Percentiles rank a stretch among this genome's conserved stretches.
Evolutionary conservation across 2,113 vertebrate genomes (phyloP).

Genomic region (Ifrita kowaldi): DNA sequence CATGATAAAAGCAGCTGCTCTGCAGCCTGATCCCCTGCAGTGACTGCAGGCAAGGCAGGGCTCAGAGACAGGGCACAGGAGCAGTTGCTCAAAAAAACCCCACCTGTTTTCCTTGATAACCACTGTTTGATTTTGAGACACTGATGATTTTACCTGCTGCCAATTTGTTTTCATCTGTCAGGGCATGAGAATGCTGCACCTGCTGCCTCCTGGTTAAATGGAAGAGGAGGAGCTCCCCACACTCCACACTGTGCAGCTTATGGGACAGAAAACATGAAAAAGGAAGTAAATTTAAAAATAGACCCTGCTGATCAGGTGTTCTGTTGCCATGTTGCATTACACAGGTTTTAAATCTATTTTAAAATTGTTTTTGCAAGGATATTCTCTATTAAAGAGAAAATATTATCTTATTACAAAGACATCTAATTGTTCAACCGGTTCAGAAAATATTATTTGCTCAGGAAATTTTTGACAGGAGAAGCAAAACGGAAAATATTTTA

Average conservation of each 20-base stretch:
- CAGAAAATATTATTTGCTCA: not conserved
- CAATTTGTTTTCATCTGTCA: slow-evolving; percentile 16
- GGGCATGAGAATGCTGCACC: slow-evolving; percentile 4
- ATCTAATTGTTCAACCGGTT: not conserved
- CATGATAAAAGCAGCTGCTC: not conserved
- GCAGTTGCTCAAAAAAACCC: not conserved
- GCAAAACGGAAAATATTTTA: not conserved
- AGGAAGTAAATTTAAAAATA: slow-evolving; percentile 3
- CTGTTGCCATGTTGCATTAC: not conserved
- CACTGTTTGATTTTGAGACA: slow-evolving; percentile 8
- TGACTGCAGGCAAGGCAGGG: not conserved
- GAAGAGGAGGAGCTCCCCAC: not conserved
- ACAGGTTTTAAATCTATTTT: not conserved
- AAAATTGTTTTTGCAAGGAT: not conserved
- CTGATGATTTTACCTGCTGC: slow-evolving; percentile 15
- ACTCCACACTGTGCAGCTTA: not conserved
- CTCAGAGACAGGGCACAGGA: not conserved
- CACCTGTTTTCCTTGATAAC: slow-evolving; percentile 25
- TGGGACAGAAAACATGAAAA: not conserved
- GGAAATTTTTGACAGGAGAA: not conserved
- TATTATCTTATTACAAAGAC: not conserved
- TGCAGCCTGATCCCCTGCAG: not conserved
- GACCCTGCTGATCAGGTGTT: not conserved
- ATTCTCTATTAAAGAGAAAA: not conserved
- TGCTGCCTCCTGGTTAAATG: slow-evolving; percentile 28